Percentiles rank a stretch among this genome's conserved stretches.
Conservation (phyloP, 2,888 invertebrate species). For the Julus scanicus region DNA sequence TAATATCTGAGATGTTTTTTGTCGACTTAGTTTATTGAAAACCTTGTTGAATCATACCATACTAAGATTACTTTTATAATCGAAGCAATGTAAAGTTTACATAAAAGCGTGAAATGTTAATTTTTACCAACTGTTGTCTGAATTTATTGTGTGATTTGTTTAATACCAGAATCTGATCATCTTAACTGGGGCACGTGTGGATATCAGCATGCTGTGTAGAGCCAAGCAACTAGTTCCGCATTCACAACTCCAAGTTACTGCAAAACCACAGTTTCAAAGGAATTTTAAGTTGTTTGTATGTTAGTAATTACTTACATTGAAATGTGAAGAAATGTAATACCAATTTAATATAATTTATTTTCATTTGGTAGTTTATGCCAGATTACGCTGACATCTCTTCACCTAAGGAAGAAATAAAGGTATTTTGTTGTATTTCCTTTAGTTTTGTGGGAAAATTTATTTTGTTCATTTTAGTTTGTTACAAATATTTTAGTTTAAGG, state of each 20-base stretch:
- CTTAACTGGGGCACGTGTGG: background rate
- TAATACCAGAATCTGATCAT: background rate
- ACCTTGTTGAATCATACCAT: no score
- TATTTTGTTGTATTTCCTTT: background rate
- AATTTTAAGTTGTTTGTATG: conserved; percentile 1
- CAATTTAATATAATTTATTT: background rate
- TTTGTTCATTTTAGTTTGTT: background rate
- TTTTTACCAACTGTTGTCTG: background rate
- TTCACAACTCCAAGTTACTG: background rate
- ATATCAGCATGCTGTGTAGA: background rate
- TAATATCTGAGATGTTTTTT: no score
- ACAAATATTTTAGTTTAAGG: background rate
- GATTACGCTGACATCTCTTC: background rate
- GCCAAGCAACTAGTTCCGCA: background rate
- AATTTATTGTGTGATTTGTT: background rate
- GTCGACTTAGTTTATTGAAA: no score
- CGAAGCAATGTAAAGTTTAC: no score
- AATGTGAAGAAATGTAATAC: background rate
- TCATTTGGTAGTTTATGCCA: background rate
- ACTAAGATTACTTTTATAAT: no score
- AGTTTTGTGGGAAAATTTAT: background rate
- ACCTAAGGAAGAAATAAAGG: background rate
- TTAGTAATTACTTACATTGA: background rate
- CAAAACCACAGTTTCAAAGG: background rate
- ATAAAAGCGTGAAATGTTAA: background rate